These are phyloP conservation scores for Cordilura impudica DNA, from an alignment of 2,888 invertebrate species.

Conservation along the genomic window DNA sequence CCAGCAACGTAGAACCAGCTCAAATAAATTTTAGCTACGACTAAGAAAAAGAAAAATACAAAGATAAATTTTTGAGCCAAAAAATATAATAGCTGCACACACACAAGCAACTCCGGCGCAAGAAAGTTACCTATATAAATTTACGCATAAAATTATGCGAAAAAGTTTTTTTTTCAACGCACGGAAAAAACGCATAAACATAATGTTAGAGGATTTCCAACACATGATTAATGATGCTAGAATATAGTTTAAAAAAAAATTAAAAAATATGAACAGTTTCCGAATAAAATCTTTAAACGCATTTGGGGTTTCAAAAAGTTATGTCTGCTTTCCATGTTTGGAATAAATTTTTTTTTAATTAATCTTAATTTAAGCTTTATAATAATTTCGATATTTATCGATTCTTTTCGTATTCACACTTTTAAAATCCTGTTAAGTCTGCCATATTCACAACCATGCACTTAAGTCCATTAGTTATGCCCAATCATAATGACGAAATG, in stretches of 20 bases:
- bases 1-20: slow-evolving; percentile 37
- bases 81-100: not conserved
- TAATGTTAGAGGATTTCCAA: slow-evolving; percentile 22
- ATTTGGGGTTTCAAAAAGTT: too few species aligned
- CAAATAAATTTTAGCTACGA: slow-evolving; percentile 49
- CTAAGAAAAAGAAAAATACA: slow-evolving; percentile 25
- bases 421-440: slow-evolving; percentile 11
- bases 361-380: not conserved
- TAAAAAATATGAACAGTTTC: not conserved
- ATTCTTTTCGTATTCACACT: slow-evolving; percentile 10
- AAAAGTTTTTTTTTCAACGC: slow-evolving; percentile 17
- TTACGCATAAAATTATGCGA: slow-evolving; percentile 33
- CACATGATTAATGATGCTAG: slow-evolving; percentile 39
- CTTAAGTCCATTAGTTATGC: too few species aligned
- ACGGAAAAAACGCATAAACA: not conserved
- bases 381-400: not conserved
- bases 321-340: too few species aligned
- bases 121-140: not conserved
- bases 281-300: not conserved
- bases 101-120: not conserved
- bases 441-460: slow-evolving; percentile 21
- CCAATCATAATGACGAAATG: too few species aligned
- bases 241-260: not conserved
- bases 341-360: too few species aligned
- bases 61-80: slow-evolving; percentile 27